phyloP scores from a whole-genome alignment of 2,888 invertebrate genomes.

The Ceratothoa steindachneri region DNA sequence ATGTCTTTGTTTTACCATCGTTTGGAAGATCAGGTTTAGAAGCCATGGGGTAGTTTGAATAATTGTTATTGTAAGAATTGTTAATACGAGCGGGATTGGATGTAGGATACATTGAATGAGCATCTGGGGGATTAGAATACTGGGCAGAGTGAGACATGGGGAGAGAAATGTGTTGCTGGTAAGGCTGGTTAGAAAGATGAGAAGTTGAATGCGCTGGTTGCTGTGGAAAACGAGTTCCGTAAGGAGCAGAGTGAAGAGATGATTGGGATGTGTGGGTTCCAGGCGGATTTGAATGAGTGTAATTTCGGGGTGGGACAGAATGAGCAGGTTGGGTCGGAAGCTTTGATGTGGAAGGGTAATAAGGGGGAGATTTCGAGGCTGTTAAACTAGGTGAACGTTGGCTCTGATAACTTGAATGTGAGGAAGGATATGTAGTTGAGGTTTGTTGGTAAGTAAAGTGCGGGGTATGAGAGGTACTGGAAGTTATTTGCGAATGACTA shows the following conservation, averaged over 20 bases:
- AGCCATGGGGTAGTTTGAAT: background rate
- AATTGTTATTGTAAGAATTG: background rate
- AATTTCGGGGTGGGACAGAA: background rate
- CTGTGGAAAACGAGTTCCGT: no score
- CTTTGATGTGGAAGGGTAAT: background rate
- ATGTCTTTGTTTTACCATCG: background rate
- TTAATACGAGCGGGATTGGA: background rate
- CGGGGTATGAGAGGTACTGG: background rate
- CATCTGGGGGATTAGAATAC: conserved; percentile 11
- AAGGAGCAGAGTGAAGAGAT: conserved; percentile 18
- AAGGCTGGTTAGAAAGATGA: conserved; percentile 11
- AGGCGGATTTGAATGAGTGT: background rate
- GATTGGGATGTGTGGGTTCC: conserved; percentile 7
- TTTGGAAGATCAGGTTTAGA: background rate
- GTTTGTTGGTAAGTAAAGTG: background rate
- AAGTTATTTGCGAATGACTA: background rate
- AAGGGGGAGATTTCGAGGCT: background rate
- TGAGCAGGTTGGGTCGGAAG: conserved; percentile 8
- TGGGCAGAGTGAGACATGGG: conserved; percentile 12
- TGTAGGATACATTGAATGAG: conserved; percentile 12
- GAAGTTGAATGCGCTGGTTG: background rate
- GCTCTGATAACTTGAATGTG: background rate
- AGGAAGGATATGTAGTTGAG: background rate
- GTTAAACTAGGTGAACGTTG: background rate
- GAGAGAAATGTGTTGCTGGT: no score